Evolutionary conservation across 2,113 vertebrate species (phyloP), one percentile per base, ranked within the genome.

Genomic region (Gavia stellata): DNA sequence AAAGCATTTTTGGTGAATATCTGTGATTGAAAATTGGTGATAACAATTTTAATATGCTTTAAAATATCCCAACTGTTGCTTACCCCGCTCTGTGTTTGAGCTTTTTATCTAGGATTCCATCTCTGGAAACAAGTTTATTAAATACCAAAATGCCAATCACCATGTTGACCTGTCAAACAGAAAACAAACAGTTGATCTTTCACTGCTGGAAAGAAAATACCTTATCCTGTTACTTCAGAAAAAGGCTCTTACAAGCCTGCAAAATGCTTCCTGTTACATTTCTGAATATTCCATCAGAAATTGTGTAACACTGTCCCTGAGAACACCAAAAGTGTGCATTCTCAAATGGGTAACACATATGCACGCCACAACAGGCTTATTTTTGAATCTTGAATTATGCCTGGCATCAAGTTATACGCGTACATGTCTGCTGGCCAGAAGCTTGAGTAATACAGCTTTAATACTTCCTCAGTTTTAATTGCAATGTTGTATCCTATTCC

Each of bases 101-200:
- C 97, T 99, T 99, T 98, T 99, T 99, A 98, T 99, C 99, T 98
- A 99, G 98, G 96, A 99, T 99, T 92, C 99, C 99, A 97, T 99
- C 99, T 98, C 99, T 99, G 98, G 99, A 99, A 98, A 99, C 99
- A 97, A 99, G 98, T 97, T 99, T 99, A 98, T 99, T 99, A 99
- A 99, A 99, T 97, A 99, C 99, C 98, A 99, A 98, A 98, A 99
- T 99, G 96, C 99, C 99, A 97, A 99, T 99, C 98, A 99, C 99
- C 99, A 99, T 99, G 98, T 99, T 99, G 97, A 99, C 99, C 99
- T 99, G 98, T 88, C 97, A 97, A 98, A 98, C 56, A 97, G 87
- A 98, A 94, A 86, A 98, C 58, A 97, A 94, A 96, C 47, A 88
- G 77, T 96, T 97, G 92, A 90, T 81, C 77, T 96, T 97, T 97